Base-by-base conservation (phyloP, 2,888 invertebrate genomes). In the Timema podura region DNA sequence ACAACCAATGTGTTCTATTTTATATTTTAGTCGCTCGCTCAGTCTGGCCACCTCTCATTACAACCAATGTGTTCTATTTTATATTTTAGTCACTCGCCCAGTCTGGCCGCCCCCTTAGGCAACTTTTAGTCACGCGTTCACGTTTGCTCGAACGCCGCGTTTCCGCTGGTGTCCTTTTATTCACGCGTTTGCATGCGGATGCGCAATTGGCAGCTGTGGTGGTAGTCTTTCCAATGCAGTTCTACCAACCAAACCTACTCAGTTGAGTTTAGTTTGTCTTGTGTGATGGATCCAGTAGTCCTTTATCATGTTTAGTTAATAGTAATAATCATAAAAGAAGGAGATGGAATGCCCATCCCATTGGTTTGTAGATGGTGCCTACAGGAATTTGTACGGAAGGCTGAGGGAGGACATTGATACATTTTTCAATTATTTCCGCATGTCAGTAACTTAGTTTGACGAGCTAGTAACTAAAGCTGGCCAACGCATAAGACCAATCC, bases 301-400 rank as follows among this genome's bases (percentile, higher is more conserved):
- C 54, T 54, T 3, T 54, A 54, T 16, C 16, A 54, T 6, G 54
- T 54, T 2, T 54, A 5, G 16, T 9, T 13, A 13, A 54, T 13
- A 3, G 10, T 5, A 54, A 54, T 15, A 54, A 54, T 9, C 16
- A 16, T 6, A 54, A 13, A 13, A 54, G 54, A 10, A 54, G 6
- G 54, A 54, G n/a, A 54, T 54, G 54, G n/a, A n/a, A 6, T 49
- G 51, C 54, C 16, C 54, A 6, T 54, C 54, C 54, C 54, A 54
- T 13, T 2, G 54, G 6, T 54, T 13, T 54, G 54, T 54, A 54
- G 54, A 54, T 54, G 13, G n/a, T 6, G n/a, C 54, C 54, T 54
- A 54, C 51, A 49, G 2, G 51, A 54, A 6, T 54, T 54, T 54
- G 7, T 54, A 54, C 13, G 54, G 54, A 5, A 54, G 54, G 16